phyloP scores from a whole-genome alignment of 2,797 vertebrate species.

The Coendou prehensilis region DNA sequence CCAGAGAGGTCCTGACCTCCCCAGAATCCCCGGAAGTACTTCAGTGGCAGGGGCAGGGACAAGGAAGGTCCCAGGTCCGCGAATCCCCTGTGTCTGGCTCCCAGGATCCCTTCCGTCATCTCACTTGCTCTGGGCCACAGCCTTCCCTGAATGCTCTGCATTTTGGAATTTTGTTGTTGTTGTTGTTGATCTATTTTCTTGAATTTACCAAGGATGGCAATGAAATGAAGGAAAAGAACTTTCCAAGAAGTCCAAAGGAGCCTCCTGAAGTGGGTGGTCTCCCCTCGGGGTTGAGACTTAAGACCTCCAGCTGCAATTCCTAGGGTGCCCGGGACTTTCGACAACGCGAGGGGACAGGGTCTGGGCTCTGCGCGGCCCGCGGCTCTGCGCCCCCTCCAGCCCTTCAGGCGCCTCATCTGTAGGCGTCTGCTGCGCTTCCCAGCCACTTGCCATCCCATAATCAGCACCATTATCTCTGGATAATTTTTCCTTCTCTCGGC shows the following conservation, averaged over 20 bases:
- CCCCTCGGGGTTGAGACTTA: background rate
- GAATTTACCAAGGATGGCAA: background rate
- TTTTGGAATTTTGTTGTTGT: background rate
- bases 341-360: fast-evolving
- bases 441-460: conserved; percentile 30
- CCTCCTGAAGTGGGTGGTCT: background rate
- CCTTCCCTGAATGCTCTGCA: background rate
- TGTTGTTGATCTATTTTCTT: background rate
- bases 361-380: fast-evolving
- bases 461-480: conserved; percentile 75
- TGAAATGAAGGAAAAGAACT: background rate
- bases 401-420: background rate
- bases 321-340: fast-evolving
- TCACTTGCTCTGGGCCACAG: background rate
- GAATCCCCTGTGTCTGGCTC: background rate
- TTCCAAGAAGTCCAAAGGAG: background rate
- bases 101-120: background rate
- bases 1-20: background rate
- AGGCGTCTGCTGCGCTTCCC: background rate
- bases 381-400: fast-evolving
- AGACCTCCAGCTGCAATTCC: background rate
- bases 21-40: background rate
- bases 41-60: background rate
- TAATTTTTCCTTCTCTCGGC: conserved; percentile 78
- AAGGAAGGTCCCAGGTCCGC: background rate